These are phyloP conservation scores for Hesperophylax magnus DNA, from an alignment of 1,140 invertebrate species.

Conservation along the genomic window DNA sequence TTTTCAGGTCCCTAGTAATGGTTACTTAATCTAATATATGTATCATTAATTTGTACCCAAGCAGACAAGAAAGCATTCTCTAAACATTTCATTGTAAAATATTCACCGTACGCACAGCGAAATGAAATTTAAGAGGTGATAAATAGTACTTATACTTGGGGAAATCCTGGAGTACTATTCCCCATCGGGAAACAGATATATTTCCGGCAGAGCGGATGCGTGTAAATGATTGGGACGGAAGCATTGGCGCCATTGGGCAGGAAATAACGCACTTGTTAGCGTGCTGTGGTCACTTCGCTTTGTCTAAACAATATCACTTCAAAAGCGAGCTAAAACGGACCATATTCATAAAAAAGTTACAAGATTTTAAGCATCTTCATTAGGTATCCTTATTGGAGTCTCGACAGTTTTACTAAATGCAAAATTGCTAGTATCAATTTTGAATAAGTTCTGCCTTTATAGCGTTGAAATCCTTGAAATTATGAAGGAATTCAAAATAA, in stretches of 20 bases:
- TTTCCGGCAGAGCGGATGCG: slow-evolving; percentile 37
- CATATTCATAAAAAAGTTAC: too few species aligned
- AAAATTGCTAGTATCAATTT: too few species aligned
- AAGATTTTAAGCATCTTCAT: too few species aligned
- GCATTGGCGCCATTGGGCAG: slow-evolving; percentile 29
- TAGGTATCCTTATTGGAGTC: too few species aligned
- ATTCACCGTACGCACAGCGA: slow-evolving; percentile 21
- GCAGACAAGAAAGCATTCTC: background rate
- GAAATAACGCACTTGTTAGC: slow-evolving; percentile 38
- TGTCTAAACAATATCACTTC: background rate
- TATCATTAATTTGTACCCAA: too few species aligned
- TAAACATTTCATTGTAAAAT: slow-evolving; percentile 6
- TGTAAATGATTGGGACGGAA: slow-evolving; percentile 37
- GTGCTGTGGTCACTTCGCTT: slow-evolving; percentile 22
- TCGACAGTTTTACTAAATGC: too few species aligned
- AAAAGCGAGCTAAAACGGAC: background rate
- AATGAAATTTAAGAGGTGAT: slow-evolving; percentile 35
- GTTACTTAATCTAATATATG: too few species aligned
- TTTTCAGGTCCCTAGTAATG: too few species aligned
- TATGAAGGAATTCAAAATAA: too few species aligned
- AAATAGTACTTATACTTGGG: slow-evolving; percentile 1
- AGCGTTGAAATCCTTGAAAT: too few species aligned
- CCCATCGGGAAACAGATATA: slow-evolving; percentile 31
- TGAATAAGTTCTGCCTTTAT: too few species aligned
- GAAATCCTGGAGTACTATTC: background rate